Base-by-base conservation (phyloP, 2,113 vertebrate genomes). In the Boleophthalmus pectinirostris region DNA sequence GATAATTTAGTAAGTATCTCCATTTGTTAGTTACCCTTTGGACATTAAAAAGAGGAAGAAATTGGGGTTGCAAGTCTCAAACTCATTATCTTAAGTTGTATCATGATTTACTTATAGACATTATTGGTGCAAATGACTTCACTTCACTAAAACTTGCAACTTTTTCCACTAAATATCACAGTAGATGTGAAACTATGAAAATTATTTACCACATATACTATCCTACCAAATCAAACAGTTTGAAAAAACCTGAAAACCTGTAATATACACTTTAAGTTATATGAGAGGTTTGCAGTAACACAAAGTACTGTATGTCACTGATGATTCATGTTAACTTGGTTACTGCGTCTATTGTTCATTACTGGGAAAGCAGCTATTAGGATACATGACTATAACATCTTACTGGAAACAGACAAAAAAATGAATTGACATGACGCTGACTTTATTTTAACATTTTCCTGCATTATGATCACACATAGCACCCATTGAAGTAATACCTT, bases 371-470 rank as follows among this genome's bases (percentile, higher is more conserved):
- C 3, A 18, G n/a, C 69, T 33, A 2, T 81, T 68, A 45, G 21
- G 10, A 5, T 80, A 79, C 83, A 74, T 82, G 64, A 83, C 25
- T 66, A 13, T 1, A 70, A 73, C 65, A 60, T 60, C 29, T 24
- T 20, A 46, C 68, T 72, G 72, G 72, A 3, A 49, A 24, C 12
- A 24, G 23, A 14, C 54, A 23, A 11, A 5, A 21, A 57, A 11
- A 57, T n/a, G n/a, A n/a, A n/a, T n/a, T n/a, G 21, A 57, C n/a
- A 60, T 60, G 24, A 29, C 24, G 13, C 24, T 29, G 3, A 12
- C 20, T 24, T 33, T 29, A 29, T 60, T 60, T 57, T 29, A 20
- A 18, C 8, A 7, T 35, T 63, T 18, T 8, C 8, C 16, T 63
- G 18, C 25, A 63, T 63, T 58, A 6, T 60, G 45, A 46, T 12